Evolutionary conservation across 2,888 invertebrate genomes (phyloP).

Genomic region (Trilocha varians): DNA sequence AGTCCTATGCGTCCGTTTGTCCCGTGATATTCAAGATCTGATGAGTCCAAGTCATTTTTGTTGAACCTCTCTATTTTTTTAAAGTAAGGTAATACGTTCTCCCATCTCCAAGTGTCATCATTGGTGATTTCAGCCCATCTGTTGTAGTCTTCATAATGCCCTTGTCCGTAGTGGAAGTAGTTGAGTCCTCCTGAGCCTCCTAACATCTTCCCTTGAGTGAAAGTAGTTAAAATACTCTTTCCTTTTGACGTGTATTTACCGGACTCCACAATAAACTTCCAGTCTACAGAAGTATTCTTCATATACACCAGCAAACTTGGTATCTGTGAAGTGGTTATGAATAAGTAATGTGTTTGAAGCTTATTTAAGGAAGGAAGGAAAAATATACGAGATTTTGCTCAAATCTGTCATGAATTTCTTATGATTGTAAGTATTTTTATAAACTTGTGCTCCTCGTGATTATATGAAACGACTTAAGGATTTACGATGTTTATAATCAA

Average conservation of each 20-base stretch:
- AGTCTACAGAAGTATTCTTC: constrained; percentile 3
- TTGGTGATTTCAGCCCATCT: constrained; percentile 58
- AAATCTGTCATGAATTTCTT: too few species aligned
- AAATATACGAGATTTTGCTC: too few species aligned
- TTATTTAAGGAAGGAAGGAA: too few species aligned
- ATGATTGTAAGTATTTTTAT: too few species aligned
- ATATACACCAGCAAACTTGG: neutral
- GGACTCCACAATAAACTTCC: constrained; percentile 31
- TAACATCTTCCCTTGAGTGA: constrained; percentile 68
- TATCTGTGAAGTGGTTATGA: too few species aligned
- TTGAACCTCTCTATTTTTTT: constrained; percentile 49
- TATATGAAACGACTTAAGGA: too few species aligned
- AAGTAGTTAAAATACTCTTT: neutral
- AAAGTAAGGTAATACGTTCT: constrained; percentile 53
- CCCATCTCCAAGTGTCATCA: constrained; percentile 64
- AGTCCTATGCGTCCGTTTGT: neutral
- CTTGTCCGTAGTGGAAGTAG: constrained; percentile 63
- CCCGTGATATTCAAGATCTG: neutral
- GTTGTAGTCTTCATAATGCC: constrained; percentile 31
- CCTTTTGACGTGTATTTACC: constrained; percentile 21
- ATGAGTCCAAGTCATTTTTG: neutral
- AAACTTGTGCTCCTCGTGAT: too few species aligned
- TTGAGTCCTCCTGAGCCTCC: constrained; percentile 69
- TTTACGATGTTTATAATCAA: too few species aligned
- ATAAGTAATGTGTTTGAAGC: too few species aligned